Conservation (phyloP, 2,113 vertebrate genomes). For the Panthera leo region DNA sequence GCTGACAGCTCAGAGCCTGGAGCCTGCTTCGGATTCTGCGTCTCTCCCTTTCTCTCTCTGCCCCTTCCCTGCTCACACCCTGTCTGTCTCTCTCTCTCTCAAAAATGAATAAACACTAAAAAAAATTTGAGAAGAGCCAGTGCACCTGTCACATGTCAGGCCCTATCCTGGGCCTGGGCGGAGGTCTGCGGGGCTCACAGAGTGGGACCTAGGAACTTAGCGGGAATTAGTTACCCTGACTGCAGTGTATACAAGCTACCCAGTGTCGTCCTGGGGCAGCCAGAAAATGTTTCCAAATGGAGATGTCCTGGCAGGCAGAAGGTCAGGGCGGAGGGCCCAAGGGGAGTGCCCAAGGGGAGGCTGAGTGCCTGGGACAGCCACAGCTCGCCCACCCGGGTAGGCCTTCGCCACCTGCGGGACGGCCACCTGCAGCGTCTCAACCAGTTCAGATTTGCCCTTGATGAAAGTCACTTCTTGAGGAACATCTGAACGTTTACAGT, state of each 20-base stretch:
- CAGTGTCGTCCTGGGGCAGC: neutral
- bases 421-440: neutral
- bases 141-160: neutral
- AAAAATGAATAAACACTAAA: too few species aligned
- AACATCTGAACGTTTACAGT: neutral
- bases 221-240: neutral
- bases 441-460: neutral
- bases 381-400: neutral
- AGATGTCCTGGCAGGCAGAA: neutral
- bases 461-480: neutral
- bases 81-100: too few species aligned
- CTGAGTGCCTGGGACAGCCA: neutral
- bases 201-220: neutral
- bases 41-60: too few species aligned
- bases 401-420: neutral
- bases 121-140: neutral
- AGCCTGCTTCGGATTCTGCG: too few species aligned
- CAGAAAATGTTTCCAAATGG: neutral
- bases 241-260: neutral
- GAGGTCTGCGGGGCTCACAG: accelerated
- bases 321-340: neutral
- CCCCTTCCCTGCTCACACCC: too few species aligned
- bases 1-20: too few species aligned
- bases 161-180: accelerated
- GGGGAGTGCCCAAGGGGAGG: neutral